Evolutionary conservation across 2,113 vertebrate species (phyloP).

Genomic region (Saguinus midas): DNA sequence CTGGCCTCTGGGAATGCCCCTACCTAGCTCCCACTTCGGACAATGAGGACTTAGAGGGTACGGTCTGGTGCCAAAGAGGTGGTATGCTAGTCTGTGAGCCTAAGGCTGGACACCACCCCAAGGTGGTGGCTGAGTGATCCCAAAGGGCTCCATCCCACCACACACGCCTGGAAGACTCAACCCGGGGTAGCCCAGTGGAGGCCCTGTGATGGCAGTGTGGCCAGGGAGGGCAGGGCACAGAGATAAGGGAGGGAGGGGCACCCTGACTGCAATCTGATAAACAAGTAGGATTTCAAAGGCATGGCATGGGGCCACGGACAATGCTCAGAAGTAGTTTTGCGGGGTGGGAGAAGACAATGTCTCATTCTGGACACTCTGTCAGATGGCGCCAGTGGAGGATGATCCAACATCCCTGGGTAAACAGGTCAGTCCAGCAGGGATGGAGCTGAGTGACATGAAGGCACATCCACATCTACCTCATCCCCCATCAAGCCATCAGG

Average conservation of each 20-base stretch:
- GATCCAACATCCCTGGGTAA: not conserved
- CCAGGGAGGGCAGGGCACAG: not conserved
- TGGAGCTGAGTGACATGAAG: not conserved
- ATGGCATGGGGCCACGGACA: not conserved
- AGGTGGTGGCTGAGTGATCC: not conserved
- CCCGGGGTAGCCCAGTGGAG: not conserved
- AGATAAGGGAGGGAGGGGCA: not conserved
- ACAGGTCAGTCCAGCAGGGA: not conserved
- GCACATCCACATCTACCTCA: not conserved
- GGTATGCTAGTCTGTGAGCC: not conserved
- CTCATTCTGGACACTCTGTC: not conserved
- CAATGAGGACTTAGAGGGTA: too few species aligned
- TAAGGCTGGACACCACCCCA: too few species aligned
- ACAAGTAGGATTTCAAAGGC: not conserved
- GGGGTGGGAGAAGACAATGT: not conserved
- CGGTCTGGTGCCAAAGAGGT: not conserved
- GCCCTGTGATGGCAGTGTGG: not conserved
- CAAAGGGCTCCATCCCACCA: too few species aligned
- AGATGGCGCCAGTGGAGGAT: accelerated
- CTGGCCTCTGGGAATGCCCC: not conserved
- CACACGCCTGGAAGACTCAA: too few species aligned
- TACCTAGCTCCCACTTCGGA: too few species aligned
- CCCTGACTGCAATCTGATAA: not conserved
- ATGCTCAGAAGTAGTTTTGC: not conserved
- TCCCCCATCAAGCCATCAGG: accelerated